phyloP scores from a whole-genome alignment of 2,797 vertebrate species.

The Selene dorsalis region DNA sequence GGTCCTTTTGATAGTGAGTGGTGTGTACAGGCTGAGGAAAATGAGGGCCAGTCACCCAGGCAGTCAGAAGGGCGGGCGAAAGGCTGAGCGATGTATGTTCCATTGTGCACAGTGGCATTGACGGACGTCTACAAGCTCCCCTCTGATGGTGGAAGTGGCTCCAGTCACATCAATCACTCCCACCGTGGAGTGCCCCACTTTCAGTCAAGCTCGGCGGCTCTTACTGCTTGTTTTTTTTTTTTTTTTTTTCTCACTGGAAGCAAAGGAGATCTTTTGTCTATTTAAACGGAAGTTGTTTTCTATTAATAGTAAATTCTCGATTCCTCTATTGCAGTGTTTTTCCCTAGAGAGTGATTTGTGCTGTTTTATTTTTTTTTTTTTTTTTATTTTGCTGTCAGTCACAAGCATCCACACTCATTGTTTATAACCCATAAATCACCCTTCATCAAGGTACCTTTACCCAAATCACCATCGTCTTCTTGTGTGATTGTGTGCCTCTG shows the following conservation, averaged over 20 bases:
- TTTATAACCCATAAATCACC: conserved; percentile 85
- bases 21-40: conserved; percentile 75
- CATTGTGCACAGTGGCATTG: conserved; percentile 82
- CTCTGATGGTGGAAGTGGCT: conserved; percentile 82
- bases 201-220: conserved; percentile 71
- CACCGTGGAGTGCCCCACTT: conserved; percentile 72
- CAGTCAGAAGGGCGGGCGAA: conserved; percentile 69
- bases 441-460: conserved; percentile 82
- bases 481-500: conserved; percentile 50
- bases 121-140: conserved; percentile 84
- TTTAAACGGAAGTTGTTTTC: conserved; percentile 51
- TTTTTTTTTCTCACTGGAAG: conserved; percentile 28
- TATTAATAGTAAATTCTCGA: conserved; percentile 52
- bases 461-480: conserved; percentile 40
- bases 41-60: conserved; percentile 74
- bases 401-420: conserved; percentile 84
- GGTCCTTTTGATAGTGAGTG: conserved; percentile 78
- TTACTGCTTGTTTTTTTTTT: conserved; percentile 45
- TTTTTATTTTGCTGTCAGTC: conserved; percentile 12
- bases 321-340: conserved; percentile 16
- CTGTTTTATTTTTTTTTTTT: conserved; percentile 42
- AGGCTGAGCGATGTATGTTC: conserved; percentile 81
- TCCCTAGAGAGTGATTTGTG: conserved; percentile 4
- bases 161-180: conserved; percentile 85
- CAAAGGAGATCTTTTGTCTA: conserved; percentile 43